These are phyloP conservation scores for Dipodomys merriami DNA, from an alignment of 2,113 vertebrate genomes.

Conservation along the genomic window DNA sequence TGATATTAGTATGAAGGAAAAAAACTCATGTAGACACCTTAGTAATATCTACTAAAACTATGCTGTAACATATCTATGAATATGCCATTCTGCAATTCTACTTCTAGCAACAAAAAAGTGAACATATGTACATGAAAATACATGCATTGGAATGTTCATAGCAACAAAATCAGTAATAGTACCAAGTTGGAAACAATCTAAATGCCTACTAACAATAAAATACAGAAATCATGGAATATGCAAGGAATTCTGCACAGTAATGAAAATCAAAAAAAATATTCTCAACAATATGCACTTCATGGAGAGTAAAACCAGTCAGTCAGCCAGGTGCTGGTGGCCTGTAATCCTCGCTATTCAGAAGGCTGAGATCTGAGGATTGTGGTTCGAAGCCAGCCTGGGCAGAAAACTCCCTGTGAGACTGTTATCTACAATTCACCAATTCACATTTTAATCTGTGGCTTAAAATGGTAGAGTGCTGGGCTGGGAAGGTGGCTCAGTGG, in stretches of 20 bases:
- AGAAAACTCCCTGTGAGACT: too few species aligned
- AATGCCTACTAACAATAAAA: slow-evolving; percentile 34
- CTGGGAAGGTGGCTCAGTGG: too few species aligned
- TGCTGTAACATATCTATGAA: not conserved
- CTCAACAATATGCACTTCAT: too few species aligned
- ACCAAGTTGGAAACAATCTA: slow-evolving; percentile 22
- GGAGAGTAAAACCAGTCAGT: not conserved
- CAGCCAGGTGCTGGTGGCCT: too few species aligned
- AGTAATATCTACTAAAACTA: not conserved
- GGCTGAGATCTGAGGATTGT: too few species aligned
- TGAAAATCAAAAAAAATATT: not conserved
- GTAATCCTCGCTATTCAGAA: too few species aligned
- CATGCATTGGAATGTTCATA: slow-evolving; percentile 8
- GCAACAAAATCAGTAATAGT: not conserved
- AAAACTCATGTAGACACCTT: not conserved
- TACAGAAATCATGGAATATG: not conserved
- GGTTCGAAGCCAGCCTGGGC: too few species aligned
- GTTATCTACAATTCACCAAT: too few species aligned
- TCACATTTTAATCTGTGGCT: too few species aligned
- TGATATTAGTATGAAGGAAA: not conserved
- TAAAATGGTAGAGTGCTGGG: too few species aligned
- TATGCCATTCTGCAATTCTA: not conserved
- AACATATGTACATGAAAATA: slow-evolving; percentile 29
- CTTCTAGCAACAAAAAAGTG: slow-evolving; percentile 28
- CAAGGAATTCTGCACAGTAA: slow-evolving; percentile 3